Evolutionary conservation across 2,888 invertebrate species (phyloP).

Genomic region (Calephelis perditalis): DNA sequence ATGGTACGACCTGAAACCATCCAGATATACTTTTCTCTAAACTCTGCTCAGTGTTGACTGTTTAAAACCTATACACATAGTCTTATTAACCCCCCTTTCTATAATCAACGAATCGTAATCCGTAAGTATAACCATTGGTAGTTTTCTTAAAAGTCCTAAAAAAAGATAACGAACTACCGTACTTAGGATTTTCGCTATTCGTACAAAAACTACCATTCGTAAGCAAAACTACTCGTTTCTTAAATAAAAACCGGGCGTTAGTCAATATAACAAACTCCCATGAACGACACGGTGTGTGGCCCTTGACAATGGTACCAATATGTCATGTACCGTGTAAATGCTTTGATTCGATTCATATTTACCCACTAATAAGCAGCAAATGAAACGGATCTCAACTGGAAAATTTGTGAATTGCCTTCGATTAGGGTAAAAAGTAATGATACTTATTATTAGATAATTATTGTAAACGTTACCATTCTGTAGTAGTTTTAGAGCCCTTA

Average conservation of each 20-base stretch:
- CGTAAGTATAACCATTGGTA: too few species aligned
- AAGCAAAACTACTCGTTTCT: too few species aligned
- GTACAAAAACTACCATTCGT: too few species aligned
- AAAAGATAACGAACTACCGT: too few species aligned
- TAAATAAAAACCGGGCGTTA: not conserved
- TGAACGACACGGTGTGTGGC: slow-evolving; percentile 48
- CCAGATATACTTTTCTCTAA: not conserved
- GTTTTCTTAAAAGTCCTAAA: too few species aligned
- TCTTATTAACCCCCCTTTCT: too few species aligned
- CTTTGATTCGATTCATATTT: slow-evolving; percentile 30
- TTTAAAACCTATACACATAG: too few species aligned
- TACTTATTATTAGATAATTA: not conserved
- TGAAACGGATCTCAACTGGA: slow-evolving; percentile 22
- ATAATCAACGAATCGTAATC: too few species aligned
- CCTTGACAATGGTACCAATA: slow-evolving; percentile 46
- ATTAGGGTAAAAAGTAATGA: not conserved
- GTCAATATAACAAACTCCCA: slow-evolving; percentile 40
- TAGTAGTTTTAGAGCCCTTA: too few species aligned
- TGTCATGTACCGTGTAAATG: slow-evolving; percentile 59
- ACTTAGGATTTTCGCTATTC: too few species aligned
- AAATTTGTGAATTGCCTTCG: slow-evolving; percentile 23
- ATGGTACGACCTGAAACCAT: slow-evolving; percentile 88
- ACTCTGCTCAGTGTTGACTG: too few species aligned
- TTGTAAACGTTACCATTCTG: too few species aligned
- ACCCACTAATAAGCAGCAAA: slow-evolving; percentile 24